Percentiles rank a stretch among this genome's conserved stretches.
phyloP scores from a whole-genome alignment of 2,888 invertebrate species.

The Acronicta leporina region DNA sequence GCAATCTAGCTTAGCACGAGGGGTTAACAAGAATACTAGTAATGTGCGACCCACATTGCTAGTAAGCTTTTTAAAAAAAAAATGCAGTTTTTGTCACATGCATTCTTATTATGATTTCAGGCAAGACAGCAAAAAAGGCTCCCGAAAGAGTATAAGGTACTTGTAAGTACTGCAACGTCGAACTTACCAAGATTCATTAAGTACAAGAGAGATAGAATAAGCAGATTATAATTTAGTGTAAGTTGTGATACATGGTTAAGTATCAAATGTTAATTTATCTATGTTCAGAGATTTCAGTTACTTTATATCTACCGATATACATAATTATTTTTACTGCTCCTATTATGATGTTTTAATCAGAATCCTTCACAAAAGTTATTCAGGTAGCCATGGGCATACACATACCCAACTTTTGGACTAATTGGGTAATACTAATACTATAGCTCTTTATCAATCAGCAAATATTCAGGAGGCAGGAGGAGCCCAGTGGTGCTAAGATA shows the following conservation, averaged over 20 bases:
- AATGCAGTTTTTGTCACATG: not conserved
- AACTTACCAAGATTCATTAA: slow-evolving; percentile 93
- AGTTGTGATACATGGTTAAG: slow-evolving; percentile 22
- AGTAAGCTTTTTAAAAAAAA: too few species aligned
- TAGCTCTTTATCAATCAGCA: too few species aligned
- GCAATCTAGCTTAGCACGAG: too few species aligned
- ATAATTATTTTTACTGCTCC: slow-evolving; percentile 5
- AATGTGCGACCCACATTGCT: too few species aligned
- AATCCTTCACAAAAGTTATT: slow-evolving; percentile 9
- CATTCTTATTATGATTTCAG: slow-evolving; percentile 75
- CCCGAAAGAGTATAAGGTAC: slow-evolving; percentile 91
- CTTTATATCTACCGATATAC: slow-evolving; percentile 32
- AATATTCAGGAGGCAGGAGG: not conserved
- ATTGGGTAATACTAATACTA: too few species aligned
- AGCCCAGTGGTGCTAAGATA: not conserved
- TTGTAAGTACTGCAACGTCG: slow-evolving; percentile 91
- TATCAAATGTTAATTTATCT: slow-evolving; percentile 32
- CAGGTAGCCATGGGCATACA: too few species aligned
- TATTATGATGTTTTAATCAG: slow-evolving; percentile 18
- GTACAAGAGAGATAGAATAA: slow-evolving; percentile 89
- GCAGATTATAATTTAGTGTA: slow-evolving; percentile 64
- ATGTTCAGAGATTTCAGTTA: slow-evolving; percentile 29
- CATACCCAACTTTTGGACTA: too few species aligned
- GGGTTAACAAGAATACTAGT: too few species aligned
- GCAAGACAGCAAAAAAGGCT: slow-evolving; percentile 90